phyloP scores from a whole-genome alignment of 2,113 vertebrate genomes.

The Acanthochromis polyacanthus region DNA sequence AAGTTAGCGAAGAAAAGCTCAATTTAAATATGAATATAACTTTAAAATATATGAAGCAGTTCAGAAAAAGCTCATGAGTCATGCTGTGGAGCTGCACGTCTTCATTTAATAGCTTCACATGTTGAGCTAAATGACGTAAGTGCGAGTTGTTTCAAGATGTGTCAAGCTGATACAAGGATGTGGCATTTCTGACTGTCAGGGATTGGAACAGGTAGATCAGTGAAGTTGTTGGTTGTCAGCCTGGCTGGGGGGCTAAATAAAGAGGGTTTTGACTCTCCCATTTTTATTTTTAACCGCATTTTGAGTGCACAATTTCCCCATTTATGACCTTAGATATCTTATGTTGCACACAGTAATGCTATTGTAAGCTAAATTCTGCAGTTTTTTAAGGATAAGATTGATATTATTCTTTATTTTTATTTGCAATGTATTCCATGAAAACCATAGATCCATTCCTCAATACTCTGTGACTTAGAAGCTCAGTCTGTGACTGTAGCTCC shows the following conservation, averaged over 20 bases:
- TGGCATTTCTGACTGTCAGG: neutral
- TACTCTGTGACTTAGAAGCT: too few relatives aligned
- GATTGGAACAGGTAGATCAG: too few relatives aligned
- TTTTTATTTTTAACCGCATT: too few relatives aligned
- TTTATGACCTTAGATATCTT: too few relatives aligned
- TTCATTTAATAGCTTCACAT: constrained; percentile 13
- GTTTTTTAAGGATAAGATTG: neutral
- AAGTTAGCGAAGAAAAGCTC: neutral
- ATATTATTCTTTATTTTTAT: neutral
- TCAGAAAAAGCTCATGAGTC: constrained; percentile 1
- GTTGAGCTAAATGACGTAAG: neutral
- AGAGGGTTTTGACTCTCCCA: too few relatives aligned
- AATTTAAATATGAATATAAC: neutral
- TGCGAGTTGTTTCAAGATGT: neutral
- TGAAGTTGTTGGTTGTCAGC: too few relatives aligned
- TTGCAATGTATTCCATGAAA: too few relatives aligned
- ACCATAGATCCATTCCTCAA: too few relatives aligned
- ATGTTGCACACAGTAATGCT: neutral
- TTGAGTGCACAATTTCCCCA: too few relatives aligned
- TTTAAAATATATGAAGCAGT: neutral
- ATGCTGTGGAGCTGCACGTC: neutral
- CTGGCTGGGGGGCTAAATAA: too few relatives aligned
- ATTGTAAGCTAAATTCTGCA: neutral
- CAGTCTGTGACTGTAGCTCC: too few relatives aligned
- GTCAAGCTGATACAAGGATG: constrained; percentile 5